These are phyloP conservation scores for Bujurquina vittata DNA, from an alignment of 2,113 vertebrate species.

Conservation along the genomic window DNA sequence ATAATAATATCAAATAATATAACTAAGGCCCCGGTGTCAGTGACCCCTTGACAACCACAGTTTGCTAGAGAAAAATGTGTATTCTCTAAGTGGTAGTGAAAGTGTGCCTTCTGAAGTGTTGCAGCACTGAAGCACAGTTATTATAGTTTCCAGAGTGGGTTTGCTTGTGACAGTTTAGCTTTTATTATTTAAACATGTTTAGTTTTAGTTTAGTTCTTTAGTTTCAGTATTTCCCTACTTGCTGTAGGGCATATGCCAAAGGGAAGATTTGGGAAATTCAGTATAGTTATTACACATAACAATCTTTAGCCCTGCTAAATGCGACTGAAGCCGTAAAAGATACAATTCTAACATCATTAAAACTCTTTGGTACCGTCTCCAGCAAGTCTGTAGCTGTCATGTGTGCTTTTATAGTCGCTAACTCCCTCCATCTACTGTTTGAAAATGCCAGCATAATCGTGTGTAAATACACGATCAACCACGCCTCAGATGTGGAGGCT, in stretches of 20 bases:
- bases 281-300: background rate
- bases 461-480: background rate
- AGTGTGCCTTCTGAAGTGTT: background rate
- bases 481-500: background rate
- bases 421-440: background rate
- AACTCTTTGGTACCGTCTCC: background rate
- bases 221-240: background rate
- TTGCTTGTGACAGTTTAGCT: background rate
- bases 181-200: background rate
- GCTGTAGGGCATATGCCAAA: background rate
- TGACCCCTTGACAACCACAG: background rate
- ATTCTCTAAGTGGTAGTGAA: background rate
- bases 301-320: background rate
- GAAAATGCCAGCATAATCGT: background rate
- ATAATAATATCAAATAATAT: background rate
- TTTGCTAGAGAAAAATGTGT: background rate
- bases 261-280: background rate
- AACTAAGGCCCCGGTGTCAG: background rate
- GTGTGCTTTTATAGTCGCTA: background rate
- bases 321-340: no score
- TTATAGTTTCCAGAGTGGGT: background rate
- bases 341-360: background rate
- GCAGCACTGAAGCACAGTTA: background rate
- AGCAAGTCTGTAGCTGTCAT: no score
- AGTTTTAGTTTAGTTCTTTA: background rate